Conservation (phyloP, 1,140 invertebrate species). For the Ooceraea biroi region DNA sequence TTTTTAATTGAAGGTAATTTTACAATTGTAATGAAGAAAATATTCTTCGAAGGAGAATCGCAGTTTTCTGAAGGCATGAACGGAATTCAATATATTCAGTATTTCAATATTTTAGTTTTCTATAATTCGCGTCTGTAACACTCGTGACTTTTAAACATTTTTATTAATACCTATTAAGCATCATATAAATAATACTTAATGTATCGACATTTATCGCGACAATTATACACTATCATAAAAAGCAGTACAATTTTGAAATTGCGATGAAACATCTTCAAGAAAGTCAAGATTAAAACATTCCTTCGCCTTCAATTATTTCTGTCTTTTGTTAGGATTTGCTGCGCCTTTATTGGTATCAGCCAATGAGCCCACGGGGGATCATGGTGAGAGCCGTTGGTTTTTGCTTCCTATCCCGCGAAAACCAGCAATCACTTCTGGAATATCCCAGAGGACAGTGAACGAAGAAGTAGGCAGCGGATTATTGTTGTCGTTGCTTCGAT, state of each 20-base stretch:
- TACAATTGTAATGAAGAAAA: conserved; percentile 7
- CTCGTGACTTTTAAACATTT: too few species aligned
- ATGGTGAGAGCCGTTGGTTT: background rate
- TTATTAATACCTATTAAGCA: too few species aligned
- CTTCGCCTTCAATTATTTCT: background rate
- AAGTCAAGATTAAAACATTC: background rate
- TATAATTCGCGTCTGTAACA: too few species aligned
- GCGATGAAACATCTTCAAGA: background rate
- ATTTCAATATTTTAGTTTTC: background rate
- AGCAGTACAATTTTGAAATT: background rate
- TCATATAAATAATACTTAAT: background rate
- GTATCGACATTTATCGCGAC: background rate
- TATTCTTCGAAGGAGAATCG: background rate
- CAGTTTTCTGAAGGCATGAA: background rate
- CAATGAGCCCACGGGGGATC: conserved; percentile 9
- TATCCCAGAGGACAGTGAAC: conserved; percentile 23
- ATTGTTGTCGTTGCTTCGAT: conserved; percentile 55
- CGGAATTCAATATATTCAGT: background rate
- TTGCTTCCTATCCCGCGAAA: background rate
- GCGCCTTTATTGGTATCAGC: background rate
- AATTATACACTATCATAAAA: background rate
- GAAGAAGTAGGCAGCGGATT: conserved; percentile 35
- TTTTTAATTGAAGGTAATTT: background rate
- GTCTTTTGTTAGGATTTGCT: background rate
- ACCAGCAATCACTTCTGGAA: conserved; percentile 36